These are phyloP conservation scores for Halictus quadricinctus DNA, from an alignment of 2,888 invertebrate genomes.

Conservation along the genomic window DNA sequence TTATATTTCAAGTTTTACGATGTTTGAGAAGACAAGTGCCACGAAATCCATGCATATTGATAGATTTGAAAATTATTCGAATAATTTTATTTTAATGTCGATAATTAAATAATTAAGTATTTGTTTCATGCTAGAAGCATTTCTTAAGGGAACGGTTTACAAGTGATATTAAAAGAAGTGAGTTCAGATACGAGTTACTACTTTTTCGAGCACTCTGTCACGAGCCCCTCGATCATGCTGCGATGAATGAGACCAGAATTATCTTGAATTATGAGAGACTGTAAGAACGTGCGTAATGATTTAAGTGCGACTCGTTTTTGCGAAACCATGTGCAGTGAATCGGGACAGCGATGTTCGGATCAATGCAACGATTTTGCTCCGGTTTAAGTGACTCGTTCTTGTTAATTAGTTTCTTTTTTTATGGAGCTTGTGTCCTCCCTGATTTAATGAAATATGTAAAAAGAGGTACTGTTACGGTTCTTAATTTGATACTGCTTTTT, in stretches of 20 bases:
- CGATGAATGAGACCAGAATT: slow-evolving; percentile 12
- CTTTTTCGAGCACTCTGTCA: not conserved
- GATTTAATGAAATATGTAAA: not conserved
- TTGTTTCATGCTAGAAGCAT: not conserved
- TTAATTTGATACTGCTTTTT: not conserved
- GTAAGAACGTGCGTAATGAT: slow-evolving; percentile 8
- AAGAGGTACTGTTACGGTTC: not conserved
- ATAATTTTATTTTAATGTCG: not conserved
- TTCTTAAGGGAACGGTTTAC: not conserved
- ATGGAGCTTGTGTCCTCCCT: not conserved
- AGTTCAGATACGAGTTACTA: not conserved
- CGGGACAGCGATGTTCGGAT: not conserved
- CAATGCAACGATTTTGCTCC: not conserved
- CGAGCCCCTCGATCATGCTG: not conserved
- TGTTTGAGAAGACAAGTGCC: not conserved
- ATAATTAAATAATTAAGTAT: not conserved
- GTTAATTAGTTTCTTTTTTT: not conserved
- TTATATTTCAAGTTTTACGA: too few relatives aligned
- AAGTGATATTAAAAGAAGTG: not conserved
- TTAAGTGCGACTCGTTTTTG: not conserved
- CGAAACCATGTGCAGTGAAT: not conserved
- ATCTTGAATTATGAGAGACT: not conserved
- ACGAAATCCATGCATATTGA: not conserved
- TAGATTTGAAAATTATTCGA: not conserved
- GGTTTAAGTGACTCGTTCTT: not conserved